These are phyloP conservation scores for Dolichotis patagonum DNA, from an alignment of 2,113 vertebrate species.

Conservation along the genomic window DNA sequence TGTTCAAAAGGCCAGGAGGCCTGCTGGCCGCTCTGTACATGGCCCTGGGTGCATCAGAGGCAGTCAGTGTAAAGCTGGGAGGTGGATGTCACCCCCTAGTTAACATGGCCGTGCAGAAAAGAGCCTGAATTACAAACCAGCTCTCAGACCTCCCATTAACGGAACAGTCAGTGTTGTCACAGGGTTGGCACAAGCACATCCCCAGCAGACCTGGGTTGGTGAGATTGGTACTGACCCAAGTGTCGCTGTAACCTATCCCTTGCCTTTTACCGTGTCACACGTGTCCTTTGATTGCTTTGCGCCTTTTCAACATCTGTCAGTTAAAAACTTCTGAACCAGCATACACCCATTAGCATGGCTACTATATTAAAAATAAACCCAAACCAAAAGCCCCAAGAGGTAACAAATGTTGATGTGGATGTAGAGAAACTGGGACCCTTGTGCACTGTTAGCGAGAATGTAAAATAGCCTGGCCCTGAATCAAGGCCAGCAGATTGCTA, in stretches of 20 bases:
- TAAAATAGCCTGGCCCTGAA: no score
- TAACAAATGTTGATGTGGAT: not conserved
- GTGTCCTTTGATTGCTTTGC: not conserved
- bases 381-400: not conserved
- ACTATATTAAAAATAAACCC: not conserved
- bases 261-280: rapidly evolving
- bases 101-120: not conserved
- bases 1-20: not conserved
- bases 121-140: not conserved
- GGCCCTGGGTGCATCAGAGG: not conserved
- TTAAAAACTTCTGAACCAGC: not conserved
- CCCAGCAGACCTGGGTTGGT: rapidly evolving
- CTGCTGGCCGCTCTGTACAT: rapidly evolving
- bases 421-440: not conserved
- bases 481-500: no score
- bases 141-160: not conserved
- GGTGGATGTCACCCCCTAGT: not conserved
- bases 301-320: not conserved
- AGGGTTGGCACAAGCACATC: no score
- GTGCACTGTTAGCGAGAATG: not conserved
- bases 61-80: not conserved
- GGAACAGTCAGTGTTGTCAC: no score
- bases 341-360: not conserved
- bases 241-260: rapidly evolving
- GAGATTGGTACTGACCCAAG: rapidly evolving